Evolutionary conservation across 2,797 vertebrate species (phyloP).

Genomic region (Siniperca undulata): DNA sequence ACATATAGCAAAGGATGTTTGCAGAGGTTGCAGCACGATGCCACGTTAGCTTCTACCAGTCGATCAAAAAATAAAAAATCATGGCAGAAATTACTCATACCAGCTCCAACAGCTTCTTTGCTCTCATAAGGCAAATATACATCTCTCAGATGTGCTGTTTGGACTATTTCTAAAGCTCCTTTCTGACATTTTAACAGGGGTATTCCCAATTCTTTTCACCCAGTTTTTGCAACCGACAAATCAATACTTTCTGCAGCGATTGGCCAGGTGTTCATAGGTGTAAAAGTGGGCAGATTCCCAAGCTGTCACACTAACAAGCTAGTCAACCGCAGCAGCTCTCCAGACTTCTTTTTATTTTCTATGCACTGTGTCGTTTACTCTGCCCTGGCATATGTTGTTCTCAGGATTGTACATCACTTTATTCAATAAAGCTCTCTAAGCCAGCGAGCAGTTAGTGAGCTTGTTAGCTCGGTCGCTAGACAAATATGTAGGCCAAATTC

Average conservation of each 20-base stretch:
- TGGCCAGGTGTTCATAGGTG: conserved; percentile 14
- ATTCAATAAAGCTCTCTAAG: background rate
- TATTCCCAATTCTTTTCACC: background rate
- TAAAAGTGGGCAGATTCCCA: background rate
- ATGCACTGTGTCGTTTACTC: background rate
- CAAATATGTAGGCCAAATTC: background rate
- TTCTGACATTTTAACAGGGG: background rate
- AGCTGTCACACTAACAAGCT: background rate
- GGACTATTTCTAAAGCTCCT: background rate
- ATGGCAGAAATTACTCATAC: conserved; percentile 23
- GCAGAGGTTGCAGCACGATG: background rate
- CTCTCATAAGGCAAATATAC: background rate
- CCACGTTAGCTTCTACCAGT: background rate
- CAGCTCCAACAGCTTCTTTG: background rate
- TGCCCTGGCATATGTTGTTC: background rate
- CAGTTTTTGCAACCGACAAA: background rate
- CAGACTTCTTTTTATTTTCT: background rate
- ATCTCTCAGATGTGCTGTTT: background rate
- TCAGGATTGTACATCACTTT: background rate
- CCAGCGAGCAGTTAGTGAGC: too few relatives aligned
- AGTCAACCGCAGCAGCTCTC: background rate
- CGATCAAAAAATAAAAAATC: background rate
- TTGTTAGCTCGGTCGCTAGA: background rate
- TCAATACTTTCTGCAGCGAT: too few relatives aligned
- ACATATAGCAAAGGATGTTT: background rate